These are phyloP conservation scores for Chrysochloris asiatica DNA, from an alignment of 2,113 vertebrate genomes.

Conservation along the genomic window DNA sequence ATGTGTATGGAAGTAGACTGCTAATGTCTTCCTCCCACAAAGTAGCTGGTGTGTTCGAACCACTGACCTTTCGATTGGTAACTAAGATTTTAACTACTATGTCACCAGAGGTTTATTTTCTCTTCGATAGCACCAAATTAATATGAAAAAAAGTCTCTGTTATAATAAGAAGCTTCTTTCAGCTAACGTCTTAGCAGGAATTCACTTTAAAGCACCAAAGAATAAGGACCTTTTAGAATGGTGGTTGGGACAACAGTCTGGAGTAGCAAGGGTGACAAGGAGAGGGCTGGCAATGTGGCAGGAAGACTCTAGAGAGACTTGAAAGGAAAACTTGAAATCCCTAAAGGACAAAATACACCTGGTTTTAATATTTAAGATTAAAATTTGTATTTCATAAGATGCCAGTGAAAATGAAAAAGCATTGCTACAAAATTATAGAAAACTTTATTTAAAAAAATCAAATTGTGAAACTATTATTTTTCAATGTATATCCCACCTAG, in stretches of 20 bases:
- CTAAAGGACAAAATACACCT: background rate
- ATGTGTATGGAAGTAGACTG: background rate
- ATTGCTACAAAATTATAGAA: too few species aligned
- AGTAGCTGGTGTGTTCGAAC: background rate
- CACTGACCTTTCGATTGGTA: too few species aligned
- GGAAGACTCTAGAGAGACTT: background rate
- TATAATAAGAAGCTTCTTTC: background rate
- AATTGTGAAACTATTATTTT: too few species aligned
- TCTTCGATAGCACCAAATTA: background rate
- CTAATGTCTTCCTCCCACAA: background rate
- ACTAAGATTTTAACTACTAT: too few species aligned
- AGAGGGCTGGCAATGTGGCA: fast-evolving
- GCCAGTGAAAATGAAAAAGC: too few species aligned
- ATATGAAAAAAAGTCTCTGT: background rate
- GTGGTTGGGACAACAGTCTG: background rate
- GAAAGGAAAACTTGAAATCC: background rate
- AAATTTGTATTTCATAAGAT: too few species aligned
- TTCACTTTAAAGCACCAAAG: background rate
- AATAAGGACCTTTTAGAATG: background rate
- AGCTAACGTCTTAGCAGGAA: background rate
- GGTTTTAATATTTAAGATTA: too few species aligned
- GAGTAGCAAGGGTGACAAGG: background rate
- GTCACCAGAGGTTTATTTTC: too few species aligned
- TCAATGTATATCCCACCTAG: too few species aligned
- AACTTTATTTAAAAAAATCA: too few species aligned